Conservation (phyloP, 2,888 invertebrate genomes). For the Candidula unifasciata region DNA sequence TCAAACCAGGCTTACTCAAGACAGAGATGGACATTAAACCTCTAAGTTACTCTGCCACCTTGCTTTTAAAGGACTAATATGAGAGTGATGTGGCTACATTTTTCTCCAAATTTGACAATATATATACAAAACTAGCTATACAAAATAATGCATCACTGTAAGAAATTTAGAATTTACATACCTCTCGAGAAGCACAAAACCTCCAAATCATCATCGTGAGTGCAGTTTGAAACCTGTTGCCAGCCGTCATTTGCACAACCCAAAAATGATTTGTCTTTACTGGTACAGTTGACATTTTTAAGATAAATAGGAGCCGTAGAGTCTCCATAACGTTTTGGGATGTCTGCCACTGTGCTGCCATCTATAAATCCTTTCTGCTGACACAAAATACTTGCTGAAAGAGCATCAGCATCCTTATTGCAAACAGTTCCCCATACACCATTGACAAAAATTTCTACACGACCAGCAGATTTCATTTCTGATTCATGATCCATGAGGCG, state of each 20-base stretch:
- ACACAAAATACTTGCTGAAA: conserved; percentile 65
- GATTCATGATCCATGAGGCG: conserved; percentile 41
- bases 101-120: too few species aligned
- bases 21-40: too few species aligned
- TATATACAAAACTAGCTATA: too few species aligned
- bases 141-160: too few species aligned
- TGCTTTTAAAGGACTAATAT: too few species aligned
- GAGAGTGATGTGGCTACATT: too few species aligned
- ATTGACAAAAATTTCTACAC: conserved; percentile 49
- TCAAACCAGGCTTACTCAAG: too few species aligned
- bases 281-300: conserved; percentile 63
- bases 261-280: conserved; percentile 57
- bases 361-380: conserved; percentile 65
- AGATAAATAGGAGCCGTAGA: conserved; percentile 57
- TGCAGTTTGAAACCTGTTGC: conserved; percentile 58
- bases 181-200: conserved; percentile 65
- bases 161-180: conserved; percentile 46
- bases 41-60: too few species aligned
- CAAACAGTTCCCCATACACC: conserved; percentile 61
- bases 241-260: conserved; percentile 65
- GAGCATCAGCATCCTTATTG: conserved; percentile 61
- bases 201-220: conserved; percentile 63
- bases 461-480: conserved; percentile 43
- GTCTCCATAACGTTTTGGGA: conserved; percentile 41
- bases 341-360: conserved; percentile 55